Evolutionary conservation across 2,797 vertebrate genomes (phyloP), one percentile per base, ranked within the genome.

Genomic region (Huso huso): DNA sequence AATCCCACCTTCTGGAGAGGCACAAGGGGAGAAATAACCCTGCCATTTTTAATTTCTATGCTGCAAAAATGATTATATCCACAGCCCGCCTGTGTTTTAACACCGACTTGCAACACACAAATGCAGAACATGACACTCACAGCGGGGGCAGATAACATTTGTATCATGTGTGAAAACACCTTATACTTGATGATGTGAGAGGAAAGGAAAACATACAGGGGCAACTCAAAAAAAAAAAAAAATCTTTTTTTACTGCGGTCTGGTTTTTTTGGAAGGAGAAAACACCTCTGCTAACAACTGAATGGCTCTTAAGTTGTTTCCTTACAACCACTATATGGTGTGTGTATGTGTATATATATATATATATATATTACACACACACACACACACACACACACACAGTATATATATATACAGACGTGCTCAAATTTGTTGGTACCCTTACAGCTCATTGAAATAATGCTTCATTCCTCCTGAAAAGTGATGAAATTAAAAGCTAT

Each of bases 11-110:
- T 63, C 37, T 57, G 51, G 48, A 18, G 48, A 15, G 15, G 60
- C 7, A 18, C 10, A 13, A 10, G 11, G 63, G 51, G 48, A 53
- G 48, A 18, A 8, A 48, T 48, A 15, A n/a, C 13, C 23, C 68
- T 59, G n/a, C 37, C 1, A 12, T 48, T 70, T 66, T 63, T 59
- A 7, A 8, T 52, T 55, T 52, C 37, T 37, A 3, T 1, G 64
- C 49, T 59, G 49, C 11, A 10, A 9, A n/a, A 65, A 61, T 58
- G 62, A 49, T 13, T 10, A 52, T 49, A 63, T 58, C 62, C 52
- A 58, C 18, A 63, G 62, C 68, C 57, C 63, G 7, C 51, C 3
- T 51, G 48, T 60, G 66, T 65, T 66, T 49, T 57, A 61, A 66
- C 48, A 51, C 49, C 6, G n/a, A 66, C 49, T 63, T 13, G 53